Base-by-base conservation (phyloP, 1,140 invertebrate genomes). In the Hylaeus anthracinus region DNA sequence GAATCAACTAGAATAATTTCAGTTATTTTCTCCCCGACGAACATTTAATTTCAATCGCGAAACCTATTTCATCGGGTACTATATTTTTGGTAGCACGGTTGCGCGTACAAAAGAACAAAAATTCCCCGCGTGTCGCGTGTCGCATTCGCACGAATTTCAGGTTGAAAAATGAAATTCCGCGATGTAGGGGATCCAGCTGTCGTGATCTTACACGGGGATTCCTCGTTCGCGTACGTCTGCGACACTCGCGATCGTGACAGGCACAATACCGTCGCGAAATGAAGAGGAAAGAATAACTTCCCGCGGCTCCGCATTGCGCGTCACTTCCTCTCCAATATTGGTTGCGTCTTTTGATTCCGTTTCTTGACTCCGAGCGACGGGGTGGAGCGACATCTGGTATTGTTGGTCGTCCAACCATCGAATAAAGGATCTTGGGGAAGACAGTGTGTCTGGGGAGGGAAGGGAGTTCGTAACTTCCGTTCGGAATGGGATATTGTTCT, bases 131-230 rank as follows among this genome's bases (percentile, higher is more conserved):
- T 83, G 14, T 56, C 80, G 56, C 41, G 48, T n/a, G 71, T 58
- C 58, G 51, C 63, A n/a, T 60, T 55, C 39, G 9, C 55, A 14
- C 56, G 70, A 81, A 87, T 82, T 84, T 84, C 72, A 26, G 63
- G 39, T 84, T 75, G 83, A 84, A 87, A 87, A 86, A 87, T 87
- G 72, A 86, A 87, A 87, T 87, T 87, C 86, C 79, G 8, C 72
- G 8, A 9, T 9, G 51, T 51, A 10, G 6, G 0, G 51, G 65
- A 26, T 53, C 12, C n/a, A 15, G 14, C 6, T 9, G 8, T 64
- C 37, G 63, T 41, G 37, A 14, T 41, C 37, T 64, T 41, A 58
- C 12, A n/a, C n/a, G 26, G n/a, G 55, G 67, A 78, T 78, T 71
- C 75, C 67, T 14, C 26, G 26, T 26, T 26, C 53, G 63, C 43